Percentiles rank a stretch among this genome's conserved stretches.
These are phyloP conservation scores for Poecilia latipinna DNA, from an alignment of 2,113 vertebrate genomes.

Conservation along the genomic window DNA sequence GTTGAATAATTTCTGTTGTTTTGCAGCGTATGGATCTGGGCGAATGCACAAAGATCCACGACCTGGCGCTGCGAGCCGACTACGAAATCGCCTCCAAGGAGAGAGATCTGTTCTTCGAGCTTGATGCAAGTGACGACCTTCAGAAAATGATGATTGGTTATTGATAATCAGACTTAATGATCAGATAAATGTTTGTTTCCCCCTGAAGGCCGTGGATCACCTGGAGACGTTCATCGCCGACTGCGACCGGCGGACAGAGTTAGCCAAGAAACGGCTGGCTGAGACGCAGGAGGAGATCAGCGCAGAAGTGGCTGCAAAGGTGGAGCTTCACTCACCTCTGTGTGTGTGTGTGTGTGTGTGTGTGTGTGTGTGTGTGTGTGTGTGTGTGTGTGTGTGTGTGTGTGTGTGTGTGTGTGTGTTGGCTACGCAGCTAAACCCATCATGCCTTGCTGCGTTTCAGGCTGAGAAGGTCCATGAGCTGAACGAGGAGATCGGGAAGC, in stretches of 20 bases:
- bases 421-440: no score
- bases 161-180: no score
- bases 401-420: no score
- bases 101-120: conserved; percentile 96
- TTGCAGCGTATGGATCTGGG: conserved; percentile 96
- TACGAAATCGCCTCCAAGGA: conserved; percentile 99
- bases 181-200: background rate
- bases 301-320: conserved; percentile 97
- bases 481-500: conserved; percentile 98
- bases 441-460: conserved; percentile 67
- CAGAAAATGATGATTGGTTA: background rate
- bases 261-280: conserved; percentile 96
- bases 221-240: conserved; percentile 97
- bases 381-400: background rate
- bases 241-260: conserved; percentile 95
- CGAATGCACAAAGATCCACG: conserved; percentile 98
- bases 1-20: conserved; percentile 16
- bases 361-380: background rate
- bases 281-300: conserved; percentile 99
- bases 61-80: conserved; percentile 96
- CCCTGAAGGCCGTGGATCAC: conserved; percentile 92
- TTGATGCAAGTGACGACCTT: conserved; percentile 89
- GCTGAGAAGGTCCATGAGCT: conserved; percentile 98
- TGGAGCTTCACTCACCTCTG: conserved; percentile 38
- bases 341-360: background rate